phyloP scores from a whole-genome alignment of 2,113 vertebrate species.

The Dinomys branickii region DNA sequence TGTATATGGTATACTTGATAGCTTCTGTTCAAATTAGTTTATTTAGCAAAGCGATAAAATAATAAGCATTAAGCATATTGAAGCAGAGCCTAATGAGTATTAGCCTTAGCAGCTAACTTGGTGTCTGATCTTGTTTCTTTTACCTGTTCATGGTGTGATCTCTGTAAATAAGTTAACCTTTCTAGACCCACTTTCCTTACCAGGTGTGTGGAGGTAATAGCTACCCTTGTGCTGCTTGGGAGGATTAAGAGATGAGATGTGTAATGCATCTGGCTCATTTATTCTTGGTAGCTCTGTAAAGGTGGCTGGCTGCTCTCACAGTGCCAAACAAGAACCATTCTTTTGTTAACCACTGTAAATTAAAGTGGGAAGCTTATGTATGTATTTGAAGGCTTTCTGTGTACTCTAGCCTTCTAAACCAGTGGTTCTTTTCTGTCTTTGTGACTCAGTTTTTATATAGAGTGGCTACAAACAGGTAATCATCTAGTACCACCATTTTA shows the following conservation, averaged over 20 bases:
- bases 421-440: neutral
- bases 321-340: conserved; percentile 1
- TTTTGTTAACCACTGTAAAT: conserved; percentile 23
- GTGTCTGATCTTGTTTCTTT: conserved; percentile 38
- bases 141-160: conserved; percentile 1
- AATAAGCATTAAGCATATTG: neutral
- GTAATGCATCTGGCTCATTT: neutral
- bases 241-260: neutral
- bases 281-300: conserved; percentile 16
- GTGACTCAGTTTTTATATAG: neutral
- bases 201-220: neutral
- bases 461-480: neutral
- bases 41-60: neutral
- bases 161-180: conserved; percentile 35
- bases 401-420: neutral
- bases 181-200: neutral
- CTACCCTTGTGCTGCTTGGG: neutral
- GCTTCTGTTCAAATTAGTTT: conserved; percentile 5
- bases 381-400: neutral
- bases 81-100: conserved; percentile 37
- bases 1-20: neutral
- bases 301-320: neutral
- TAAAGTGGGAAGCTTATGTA: conserved; percentile 25
- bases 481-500: neutral
- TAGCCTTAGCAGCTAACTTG: conserved; percentile 37